These are phyloP conservation scores for Apoderus coryli DNA, from an alignment of 2,888 invertebrate genomes.

Conservation along the genomic window DNA sequence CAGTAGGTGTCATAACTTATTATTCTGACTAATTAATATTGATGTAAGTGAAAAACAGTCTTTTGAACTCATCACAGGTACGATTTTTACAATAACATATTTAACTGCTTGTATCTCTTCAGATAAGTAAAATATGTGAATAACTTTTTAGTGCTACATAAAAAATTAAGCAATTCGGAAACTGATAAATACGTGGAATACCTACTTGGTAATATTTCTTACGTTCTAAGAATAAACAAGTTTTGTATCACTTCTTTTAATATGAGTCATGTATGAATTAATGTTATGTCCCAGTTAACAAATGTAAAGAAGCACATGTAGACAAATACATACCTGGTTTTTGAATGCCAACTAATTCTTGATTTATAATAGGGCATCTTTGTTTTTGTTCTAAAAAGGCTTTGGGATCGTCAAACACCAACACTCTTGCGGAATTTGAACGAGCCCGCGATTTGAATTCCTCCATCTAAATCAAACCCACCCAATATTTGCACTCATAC, in stretches of 20 bases:
- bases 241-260: too few relatives aligned
- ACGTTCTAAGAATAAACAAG: too few relatives aligned
- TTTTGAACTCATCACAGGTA: constrained; percentile 2
- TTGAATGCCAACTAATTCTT: constrained; percentile 9
- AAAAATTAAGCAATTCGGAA: too few relatives aligned
- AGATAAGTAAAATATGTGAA: too few relatives aligned
- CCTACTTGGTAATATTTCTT: too few relatives aligned
- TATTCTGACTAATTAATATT: too few relatives aligned
- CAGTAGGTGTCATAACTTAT: too few relatives aligned
- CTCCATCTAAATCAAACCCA: constrained; percentile 25
- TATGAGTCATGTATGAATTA: too few relatives aligned
- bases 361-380: constrained; percentile 21
- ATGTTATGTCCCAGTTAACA: too few relatives aligned
- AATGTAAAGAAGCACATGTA: not conserved
- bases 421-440: constrained; percentile 55
- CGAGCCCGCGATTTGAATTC: constrained; percentile 29
- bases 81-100: constrained; percentile 5
- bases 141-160: too few relatives aligned
- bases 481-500: constrained; percentile 16
- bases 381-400: constrained; percentile 22
- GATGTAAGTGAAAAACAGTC: constrained; percentile 5
- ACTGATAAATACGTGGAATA: too few relatives aligned
- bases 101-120: too few relatives aligned
- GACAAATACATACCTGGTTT: constrained; percentile 10
- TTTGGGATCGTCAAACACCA: constrained; percentile 59